Percentiles rank a stretch among this genome's conserved stretches.
Evolutionary conservation across 2,888 invertebrate genomes (phyloP).

Genomic region (Mantis religiosa): DNA sequence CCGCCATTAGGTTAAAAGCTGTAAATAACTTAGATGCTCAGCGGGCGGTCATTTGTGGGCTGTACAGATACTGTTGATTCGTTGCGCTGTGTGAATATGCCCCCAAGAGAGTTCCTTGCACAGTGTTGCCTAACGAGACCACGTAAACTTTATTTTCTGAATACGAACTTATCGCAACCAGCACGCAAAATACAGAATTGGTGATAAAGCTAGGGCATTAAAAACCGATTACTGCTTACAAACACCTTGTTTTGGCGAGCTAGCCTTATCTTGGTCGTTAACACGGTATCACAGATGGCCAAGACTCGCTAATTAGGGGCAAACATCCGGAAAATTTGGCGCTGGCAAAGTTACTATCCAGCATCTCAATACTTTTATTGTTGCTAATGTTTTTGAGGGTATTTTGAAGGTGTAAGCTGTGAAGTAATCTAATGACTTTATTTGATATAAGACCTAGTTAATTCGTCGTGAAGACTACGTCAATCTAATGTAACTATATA

Average conservation of each 20-base stretch:
- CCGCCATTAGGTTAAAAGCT: not conserved
- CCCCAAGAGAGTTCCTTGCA: too few species aligned
- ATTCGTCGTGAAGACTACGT: too few species aligned
- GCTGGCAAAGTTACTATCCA: not conserved
- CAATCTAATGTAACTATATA: too few species aligned
- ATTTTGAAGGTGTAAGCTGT: too few species aligned
- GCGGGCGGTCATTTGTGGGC: not conserved
- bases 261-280: not conserved
- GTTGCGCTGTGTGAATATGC: too few species aligned
- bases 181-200: not conserved
- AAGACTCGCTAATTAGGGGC: not conserved
- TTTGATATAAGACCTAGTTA: too few species aligned
- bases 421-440: too few species aligned
- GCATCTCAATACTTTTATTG: too few species aligned
- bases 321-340: not conserved
- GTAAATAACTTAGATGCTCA: not conserved
- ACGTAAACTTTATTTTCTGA: too few species aligned
- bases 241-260: not conserved
- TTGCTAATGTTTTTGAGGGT: too few species aligned
- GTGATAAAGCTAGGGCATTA: not conserved
- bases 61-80: not conserved
- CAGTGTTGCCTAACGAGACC: not conserved
- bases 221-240: not conserved
- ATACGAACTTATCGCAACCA: not conserved
- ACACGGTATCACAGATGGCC: not conserved